These are phyloP conservation scores for Synanthedon vespiformis DNA, from an alignment of 2,888 invertebrate genomes.

Conservation along the genomic window DNA sequence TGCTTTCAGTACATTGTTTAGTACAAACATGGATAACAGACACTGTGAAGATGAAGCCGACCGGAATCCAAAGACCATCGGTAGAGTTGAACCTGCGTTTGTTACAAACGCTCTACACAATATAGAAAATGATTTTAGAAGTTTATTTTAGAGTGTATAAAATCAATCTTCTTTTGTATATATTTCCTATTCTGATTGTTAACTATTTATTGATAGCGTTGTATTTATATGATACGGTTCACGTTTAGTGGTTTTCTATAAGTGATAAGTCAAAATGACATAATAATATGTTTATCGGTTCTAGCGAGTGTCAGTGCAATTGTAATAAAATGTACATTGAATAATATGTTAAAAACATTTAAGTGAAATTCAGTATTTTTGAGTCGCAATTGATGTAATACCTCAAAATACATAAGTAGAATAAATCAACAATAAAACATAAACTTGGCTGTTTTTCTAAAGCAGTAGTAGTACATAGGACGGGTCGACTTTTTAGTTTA, in stretches of 20 bases:
- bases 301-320: too few relatives aligned
- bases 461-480: too few relatives aligned
- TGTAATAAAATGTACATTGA: too few relatives aligned
- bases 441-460: too few relatives aligned
- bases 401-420: too few relatives aligned
- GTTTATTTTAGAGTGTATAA: constrained; percentile 40
- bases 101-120: constrained; percentile 44
- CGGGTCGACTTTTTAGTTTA: too few relatives aligned
- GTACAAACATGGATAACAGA: constrained; percentile 19
- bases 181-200: not conserved
- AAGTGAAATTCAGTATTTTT: too few relatives aligned
- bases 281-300: too few relatives aligned
- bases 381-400: too few relatives aligned
- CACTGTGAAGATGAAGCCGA: constrained; percentile 13
- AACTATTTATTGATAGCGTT: not conserved
- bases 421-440: too few relatives aligned
- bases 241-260: not conserved
- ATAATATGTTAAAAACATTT: too few relatives aligned
- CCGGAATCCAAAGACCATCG: constrained; percentile 17
- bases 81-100: constrained; percentile 38
- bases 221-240: not conserved
- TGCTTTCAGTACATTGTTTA: constrained; percentile 53
- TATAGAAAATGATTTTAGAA: constrained; percentile 58
- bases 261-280: too few relatives aligned
- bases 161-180: not conserved